Base-by-base conservation (phyloP, 2,113 vertebrate species). In the Dromaius novaehollandiae region DNA sequence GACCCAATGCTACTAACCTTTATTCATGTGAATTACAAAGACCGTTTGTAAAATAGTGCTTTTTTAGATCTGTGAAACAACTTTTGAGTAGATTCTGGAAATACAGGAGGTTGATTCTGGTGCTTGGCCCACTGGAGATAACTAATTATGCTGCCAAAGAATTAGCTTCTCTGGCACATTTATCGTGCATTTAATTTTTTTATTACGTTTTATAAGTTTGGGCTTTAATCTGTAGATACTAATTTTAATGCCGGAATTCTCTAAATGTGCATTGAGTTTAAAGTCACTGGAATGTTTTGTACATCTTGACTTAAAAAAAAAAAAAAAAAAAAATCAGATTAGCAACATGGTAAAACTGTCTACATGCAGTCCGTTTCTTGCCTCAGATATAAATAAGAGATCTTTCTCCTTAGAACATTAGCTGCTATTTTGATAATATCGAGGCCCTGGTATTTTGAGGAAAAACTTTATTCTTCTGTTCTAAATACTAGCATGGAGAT, bases 381-480 rank as follows among this genome's bases (percentile, higher is more conserved):
- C 69, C 36, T 81, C 34, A 78, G 55, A 74, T 30, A n/a, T 70
- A 36, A 77, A 61, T 13, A 44, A 6, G 48, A 51, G 34, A 25
- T 25, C 14, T 16, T 36, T 13, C 46, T 70, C 9, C 20, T 50
- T 15, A 70, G 6, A 84, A 13, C 2, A 14, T 21, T 84, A 6
- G 8, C 34, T 36, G 6, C 2, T 14, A 25, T 75, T 64, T 48
- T 76, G 75, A 56, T 3, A 3, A 42, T 58, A 58, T 3, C 63
- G 30, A 79, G 26, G 69, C 5, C 5, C 8, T 58, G 18, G 1
- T 38, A 42, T 38, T 61, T 51, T 24, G 24, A 61, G 25, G 7
- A 77, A 48, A 46, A 50, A 5, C 0, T 0, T 1, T 5, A 1
- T 2, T 60, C n/a, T 87, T 65, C 16, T 58, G 6, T 84, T 18